These are phyloP conservation scores for Mechanitis messenoides DNA, from an alignment of 2,888 invertebrate genomes.

Conservation along the genomic window DNA sequence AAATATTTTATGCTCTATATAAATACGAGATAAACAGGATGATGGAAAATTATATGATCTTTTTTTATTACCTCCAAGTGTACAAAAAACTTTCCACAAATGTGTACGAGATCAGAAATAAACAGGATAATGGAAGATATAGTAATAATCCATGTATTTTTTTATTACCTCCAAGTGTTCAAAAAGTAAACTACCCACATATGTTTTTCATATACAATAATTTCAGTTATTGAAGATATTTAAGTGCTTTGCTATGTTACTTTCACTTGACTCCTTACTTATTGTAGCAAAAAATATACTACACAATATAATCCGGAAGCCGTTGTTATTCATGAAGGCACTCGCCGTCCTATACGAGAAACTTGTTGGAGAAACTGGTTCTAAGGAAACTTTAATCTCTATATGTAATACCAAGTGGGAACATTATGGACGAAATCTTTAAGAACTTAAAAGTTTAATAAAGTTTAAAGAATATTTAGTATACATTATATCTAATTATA, in stretches of 20 bases:
- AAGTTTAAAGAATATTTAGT: background rate
- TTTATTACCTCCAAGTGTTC: no score
- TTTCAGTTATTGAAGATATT: no score
- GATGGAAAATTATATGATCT: background rate
- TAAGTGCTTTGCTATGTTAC: background rate
- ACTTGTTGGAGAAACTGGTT: conserved; percentile 19
- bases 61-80: no score
- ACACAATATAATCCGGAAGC: conserved; percentile 20
- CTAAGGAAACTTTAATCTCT: conserved; percentile 9
- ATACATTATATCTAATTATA: background rate
- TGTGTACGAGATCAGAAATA: no score
- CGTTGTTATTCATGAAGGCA: conserved; percentile 24
- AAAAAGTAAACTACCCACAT: no score
- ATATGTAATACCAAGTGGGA: conserved; percentile 4
- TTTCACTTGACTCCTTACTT: background rate
- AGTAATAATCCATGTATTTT: no score
- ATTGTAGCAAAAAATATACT: conserved; percentile 7
- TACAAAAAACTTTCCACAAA: no score
- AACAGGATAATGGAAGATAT: no score
- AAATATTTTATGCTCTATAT: conserved; percentile 28
- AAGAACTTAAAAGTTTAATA: conserved; percentile 2
- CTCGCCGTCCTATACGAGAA: conserved; percentile 18
- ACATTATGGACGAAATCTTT: conserved; percentile 5
- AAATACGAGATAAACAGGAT: conserved; percentile 12
- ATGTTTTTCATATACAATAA: no score